Evolutionary conservation across 2,888 invertebrate genomes (phyloP).

Genomic region (Cyclophora punctaria): DNA sequence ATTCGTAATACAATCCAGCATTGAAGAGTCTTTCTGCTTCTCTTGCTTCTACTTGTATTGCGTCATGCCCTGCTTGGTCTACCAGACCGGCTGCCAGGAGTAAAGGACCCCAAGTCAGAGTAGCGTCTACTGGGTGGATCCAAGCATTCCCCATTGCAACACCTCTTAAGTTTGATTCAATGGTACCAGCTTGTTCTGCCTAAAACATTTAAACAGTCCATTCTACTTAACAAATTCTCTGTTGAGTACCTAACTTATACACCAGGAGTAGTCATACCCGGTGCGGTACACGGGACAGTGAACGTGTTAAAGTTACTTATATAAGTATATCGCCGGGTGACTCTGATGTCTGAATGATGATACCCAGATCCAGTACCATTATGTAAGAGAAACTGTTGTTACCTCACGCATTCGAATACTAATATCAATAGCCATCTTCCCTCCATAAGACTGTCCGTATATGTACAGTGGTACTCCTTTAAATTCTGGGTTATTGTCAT

Average conservation of each 20-base stretch:
- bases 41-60: conserved; percentile 74
- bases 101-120: conserved; percentile 87
- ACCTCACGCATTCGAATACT: conserved; percentile 77
- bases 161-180: conserved; percentile 82
- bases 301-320: too few relatives aligned
- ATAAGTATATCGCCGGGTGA: too few relatives aligned
- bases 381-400: conserved; percentile 7
- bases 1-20: conserved; percentile 69
- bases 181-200: conserved; percentile 77
- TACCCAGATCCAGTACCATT: too few relatives aligned
- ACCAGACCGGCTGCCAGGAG: conserved; percentile 83
- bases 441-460: conserved; percentile 93
- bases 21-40: conserved; percentile 75
- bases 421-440: conserved; percentile 93
- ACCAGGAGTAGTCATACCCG: too few relatives aligned
- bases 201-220: conserved; percentile 27
- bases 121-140: conserved; percentile 91
- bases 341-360: too few relatives aligned
- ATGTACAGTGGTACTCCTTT: conserved; percentile 85
- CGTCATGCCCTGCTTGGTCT: conserved; percentile 78
- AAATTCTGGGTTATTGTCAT: conserved; percentile 80
- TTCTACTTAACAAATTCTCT: neutral
- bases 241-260: too few relatives aligned
- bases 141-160: conserved; percentile 91
- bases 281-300: too few relatives aligned